phyloP scores from a whole-genome alignment of 2,888 invertebrate species.

The Drosophila dives region DNA sequence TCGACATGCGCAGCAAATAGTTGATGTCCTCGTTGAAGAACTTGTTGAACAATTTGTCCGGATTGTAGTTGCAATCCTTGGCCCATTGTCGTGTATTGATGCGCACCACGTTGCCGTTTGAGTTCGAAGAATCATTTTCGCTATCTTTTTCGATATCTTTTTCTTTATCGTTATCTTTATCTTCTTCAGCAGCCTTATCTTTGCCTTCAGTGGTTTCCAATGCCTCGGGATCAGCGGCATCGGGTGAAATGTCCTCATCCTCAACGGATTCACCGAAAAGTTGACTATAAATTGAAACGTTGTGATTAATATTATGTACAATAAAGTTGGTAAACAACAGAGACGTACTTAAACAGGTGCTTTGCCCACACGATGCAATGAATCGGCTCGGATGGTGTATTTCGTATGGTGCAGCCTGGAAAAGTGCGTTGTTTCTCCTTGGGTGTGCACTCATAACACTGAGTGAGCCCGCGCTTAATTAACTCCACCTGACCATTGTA shows the following conservation, averaged over 20 bases:
- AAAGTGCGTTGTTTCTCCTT: conserved; percentile 96
- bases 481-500: conserved; percentile 98
- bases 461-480: conserved; percentile 93
- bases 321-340: not conserved
- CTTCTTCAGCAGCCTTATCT: conserved; percentile 22
- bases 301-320: not conserved
- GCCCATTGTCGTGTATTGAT: conserved; percentile 96
- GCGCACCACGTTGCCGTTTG: conserved; percentile 86
- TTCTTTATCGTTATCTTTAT: not conserved
- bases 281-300: conserved; percentile 88
- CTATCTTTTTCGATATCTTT: conserved; percentile 85
- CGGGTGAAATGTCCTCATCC: conserved; percentile 99
- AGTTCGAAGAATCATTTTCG: conserved; percentile 84
- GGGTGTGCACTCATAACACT: conserved; percentile 98
- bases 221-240: conserved; percentile 97
- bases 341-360: conserved; percentile 96
- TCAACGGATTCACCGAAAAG: conserved; percentile 98
- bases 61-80: conserved; percentile 91
- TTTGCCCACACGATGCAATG: conserved; percentile 99
- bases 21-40: conserved; percentile 97
- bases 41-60: conserved; percentile 95
- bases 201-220: conserved; percentile 79
- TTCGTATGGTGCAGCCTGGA: conserved; percentile 99
- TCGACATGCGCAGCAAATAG: conserved; percentile 96
- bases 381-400: conserved; percentile 99